A percentile compares a stretch with the other conserved stretches of the same genome.
Conservation (phyloP, 2,113 vertebrate genomes). For the Erythrocercus mccallii region DNA sequence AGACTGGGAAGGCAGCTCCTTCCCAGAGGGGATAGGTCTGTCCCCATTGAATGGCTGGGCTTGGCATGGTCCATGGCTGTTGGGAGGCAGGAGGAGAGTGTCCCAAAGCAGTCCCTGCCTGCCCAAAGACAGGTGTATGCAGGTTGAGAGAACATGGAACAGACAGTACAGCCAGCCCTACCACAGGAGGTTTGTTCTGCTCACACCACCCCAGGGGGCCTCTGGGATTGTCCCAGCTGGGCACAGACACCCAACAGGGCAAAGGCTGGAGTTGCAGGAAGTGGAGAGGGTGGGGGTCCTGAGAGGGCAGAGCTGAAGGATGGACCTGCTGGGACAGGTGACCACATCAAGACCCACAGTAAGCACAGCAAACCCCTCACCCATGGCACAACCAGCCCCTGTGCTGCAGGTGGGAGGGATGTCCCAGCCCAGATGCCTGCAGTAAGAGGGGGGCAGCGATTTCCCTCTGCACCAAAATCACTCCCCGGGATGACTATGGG, state of each 20-base stretch:
- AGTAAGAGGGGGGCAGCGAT: neutral
- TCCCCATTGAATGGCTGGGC: fast-evolving
- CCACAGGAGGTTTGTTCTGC: neutral
- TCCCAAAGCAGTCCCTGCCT: neutral
- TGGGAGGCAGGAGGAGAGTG: neutral
- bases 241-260: neutral
- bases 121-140: neutral
- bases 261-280: fast-evolving
- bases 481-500: fast-evolving
- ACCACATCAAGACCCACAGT: neutral
- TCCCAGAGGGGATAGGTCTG: neutral
- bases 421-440: neutral
- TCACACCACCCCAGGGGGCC: neutral
- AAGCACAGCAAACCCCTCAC: neutral
- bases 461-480: neutral
- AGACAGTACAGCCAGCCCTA: neutral
- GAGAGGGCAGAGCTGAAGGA: neutral
- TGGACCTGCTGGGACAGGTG: neutral
- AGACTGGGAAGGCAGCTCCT: neutral
- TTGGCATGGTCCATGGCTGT: neutral
- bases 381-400: fast-evolving
- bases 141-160: neutral
- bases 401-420: neutral
- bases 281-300: neutral
- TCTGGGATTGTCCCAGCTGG: neutral